phyloP scores from a whole-genome alignment of 2,113 vertebrate species.

The Porphyrio hochstetteri region DNA sequence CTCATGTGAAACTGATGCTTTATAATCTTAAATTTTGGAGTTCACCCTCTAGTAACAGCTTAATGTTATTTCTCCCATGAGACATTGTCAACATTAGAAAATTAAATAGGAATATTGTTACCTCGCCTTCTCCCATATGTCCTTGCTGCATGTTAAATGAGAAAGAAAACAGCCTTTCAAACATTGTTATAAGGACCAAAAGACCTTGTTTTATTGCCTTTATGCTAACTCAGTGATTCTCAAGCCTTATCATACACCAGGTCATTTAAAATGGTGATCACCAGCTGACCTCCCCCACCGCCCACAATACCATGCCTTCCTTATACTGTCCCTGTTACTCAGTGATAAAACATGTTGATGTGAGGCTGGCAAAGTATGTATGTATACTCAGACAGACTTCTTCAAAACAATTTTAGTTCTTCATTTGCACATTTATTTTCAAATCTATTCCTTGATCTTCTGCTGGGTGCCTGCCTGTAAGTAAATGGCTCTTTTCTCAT shows the following conservation, averaged over 20 bases:
- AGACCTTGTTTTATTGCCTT: constrained; percentile 67
- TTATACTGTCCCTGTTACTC: constrained; percentile 9
- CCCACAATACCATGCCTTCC: constrained; percentile 20
- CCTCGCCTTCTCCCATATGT: constrained; percentile 99
- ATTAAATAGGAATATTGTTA: constrained; percentile 87
- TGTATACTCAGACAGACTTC: background rate
- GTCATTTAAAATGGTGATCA: constrained; percentile 2
- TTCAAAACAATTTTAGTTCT: background rate
- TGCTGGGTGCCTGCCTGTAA: background rate
- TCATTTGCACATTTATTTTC: background rate
- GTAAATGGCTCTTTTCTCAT: background rate
- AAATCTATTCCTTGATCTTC: background rate
- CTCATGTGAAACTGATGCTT: constrained; percentile 3
- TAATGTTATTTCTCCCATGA: constrained; percentile 65
- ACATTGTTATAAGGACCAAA: constrained; percentile 82
- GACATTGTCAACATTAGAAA: constrained; percentile 80
- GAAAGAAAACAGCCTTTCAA: constrained; percentile 87
- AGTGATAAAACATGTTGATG: background rate
- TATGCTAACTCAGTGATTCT: constrained; percentile 60
- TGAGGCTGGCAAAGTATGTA: background rate
- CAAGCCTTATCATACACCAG: constrained; percentile 39
- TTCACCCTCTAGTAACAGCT: constrained; percentile 43
- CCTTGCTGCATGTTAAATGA: constrained; percentile 98
- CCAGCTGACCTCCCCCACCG: background rate
- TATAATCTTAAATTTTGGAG: constrained; percentile 2